A percentile compares a stretch with the other conserved stretches of the same genome.
Evolutionary conservation across 2,888 invertebrate genomes (phyloP).

Genomic region (Drosophila conformis): DNA sequence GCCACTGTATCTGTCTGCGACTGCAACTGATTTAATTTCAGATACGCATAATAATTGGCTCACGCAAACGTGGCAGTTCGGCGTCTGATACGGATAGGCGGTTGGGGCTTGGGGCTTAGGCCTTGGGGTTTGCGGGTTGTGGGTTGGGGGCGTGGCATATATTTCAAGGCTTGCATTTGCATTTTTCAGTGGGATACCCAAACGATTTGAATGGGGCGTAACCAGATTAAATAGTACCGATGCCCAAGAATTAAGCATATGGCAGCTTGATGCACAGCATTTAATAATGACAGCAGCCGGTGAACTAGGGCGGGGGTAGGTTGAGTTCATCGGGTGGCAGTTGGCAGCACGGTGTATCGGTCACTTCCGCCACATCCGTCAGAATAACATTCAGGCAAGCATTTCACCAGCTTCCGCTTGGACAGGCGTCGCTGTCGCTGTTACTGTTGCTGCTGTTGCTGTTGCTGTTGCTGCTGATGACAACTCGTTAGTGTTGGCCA

Average conservation of each 20-base stretch:
- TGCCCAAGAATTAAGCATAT: constrained; percentile 13
- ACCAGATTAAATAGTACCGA: constrained; percentile 27
- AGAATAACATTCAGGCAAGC: constrained; percentile 60
- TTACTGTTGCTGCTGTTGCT: not conserved
- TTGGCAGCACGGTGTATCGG: constrained; percentile 26
- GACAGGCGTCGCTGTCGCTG: constrained; percentile 30
- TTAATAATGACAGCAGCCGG: constrained; percentile 2
- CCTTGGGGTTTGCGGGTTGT: not conserved
- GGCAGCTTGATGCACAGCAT: constrained; percentile 24
- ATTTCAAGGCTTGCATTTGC: constrained; percentile 44
- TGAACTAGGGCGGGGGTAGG: too few relatives aligned
- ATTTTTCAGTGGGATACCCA: constrained; percentile 41
- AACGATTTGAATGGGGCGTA: constrained; percentile 30
- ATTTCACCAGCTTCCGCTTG: constrained; percentile 62
- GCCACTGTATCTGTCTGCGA: constrained; percentile 20
- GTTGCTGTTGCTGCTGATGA: constrained; percentile 45
- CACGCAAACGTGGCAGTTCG: constrained; percentile 15
- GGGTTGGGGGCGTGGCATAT: not conserved
- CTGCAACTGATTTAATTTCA: constrained; percentile 73
- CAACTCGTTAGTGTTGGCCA: constrained; percentile 60
- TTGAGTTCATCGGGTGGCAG: not conserved
- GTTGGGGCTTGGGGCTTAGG: not conserved
- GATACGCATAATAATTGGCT: constrained; percentile 75
- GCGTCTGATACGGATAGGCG: not conserved
- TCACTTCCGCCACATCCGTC: constrained; percentile 64